Conservation (phyloP, 1,140 invertebrate genomes). For the Gryon sp. region DNA sequence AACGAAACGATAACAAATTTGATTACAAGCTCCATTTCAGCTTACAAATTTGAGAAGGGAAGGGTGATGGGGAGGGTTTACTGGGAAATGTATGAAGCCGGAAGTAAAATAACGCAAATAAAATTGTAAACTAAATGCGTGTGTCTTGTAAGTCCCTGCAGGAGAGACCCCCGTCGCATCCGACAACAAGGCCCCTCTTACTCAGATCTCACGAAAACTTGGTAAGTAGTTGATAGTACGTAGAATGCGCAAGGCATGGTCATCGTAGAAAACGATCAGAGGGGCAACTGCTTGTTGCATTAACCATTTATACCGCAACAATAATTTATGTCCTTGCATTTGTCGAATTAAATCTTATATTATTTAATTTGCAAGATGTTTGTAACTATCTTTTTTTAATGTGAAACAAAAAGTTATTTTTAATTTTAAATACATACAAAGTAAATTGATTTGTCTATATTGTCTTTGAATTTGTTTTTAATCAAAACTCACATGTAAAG, state of each 20-base stretch:
- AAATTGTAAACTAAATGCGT: constrained; percentile 80
- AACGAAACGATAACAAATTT: neutral
- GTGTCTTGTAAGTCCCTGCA: constrained; percentile 79
- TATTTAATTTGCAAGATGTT: too few species aligned
- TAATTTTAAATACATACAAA: too few species aligned
- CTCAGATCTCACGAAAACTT: constrained; percentile 83
- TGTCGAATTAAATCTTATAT: constrained; percentile 2
- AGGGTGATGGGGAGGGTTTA: constrained; percentile 18
- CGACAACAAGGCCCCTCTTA: constrained; percentile 84
- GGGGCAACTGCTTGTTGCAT: constrained; percentile 62
- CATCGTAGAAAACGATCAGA: constrained; percentile 69
- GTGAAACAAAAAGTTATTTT: too few species aligned
- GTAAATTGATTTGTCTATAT: too few species aligned
- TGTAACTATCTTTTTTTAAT: too few species aligned
- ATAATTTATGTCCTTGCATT: constrained; percentile 8
- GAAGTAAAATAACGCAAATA: constrained; percentile 68
- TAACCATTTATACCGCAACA: constrained; percentile 32
- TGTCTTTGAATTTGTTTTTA: too few species aligned
- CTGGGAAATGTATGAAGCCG: constrained; percentile 25
- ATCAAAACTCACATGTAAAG: too few species aligned
- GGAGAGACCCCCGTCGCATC: constrained; percentile 84
- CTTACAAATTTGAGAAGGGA: constrained; percentile 10
- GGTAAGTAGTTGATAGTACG: constrained; percentile 80
- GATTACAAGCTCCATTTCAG: constrained; percentile 44
- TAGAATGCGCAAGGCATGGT: constrained; percentile 67